Evolutionary conservation across 2,888 invertebrate species (phyloP).

Genomic region (Brenthis hecate): DNA sequence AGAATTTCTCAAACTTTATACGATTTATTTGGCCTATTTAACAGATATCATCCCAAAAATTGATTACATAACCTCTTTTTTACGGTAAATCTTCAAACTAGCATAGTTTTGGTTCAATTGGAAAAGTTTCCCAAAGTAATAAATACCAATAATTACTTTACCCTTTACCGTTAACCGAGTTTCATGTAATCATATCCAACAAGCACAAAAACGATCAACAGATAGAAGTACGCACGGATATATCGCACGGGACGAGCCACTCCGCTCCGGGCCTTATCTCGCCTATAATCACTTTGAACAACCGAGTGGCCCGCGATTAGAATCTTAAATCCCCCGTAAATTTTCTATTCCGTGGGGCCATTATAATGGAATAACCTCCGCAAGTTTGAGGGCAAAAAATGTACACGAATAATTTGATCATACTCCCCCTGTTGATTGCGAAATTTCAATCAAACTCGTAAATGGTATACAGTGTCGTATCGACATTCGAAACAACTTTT

Average conservation of each 20-base stretch:
- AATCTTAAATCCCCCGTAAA: conserved; percentile 80
- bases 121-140: background rate
- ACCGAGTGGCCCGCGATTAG: conserved; percentile 75
- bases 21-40: no score
- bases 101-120: background rate
- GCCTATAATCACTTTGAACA: conserved; percentile 79
- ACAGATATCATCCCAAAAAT: no score
- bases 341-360: conserved; percentile 72
- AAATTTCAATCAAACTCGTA: conserved; percentile 81
- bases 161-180: conserved; percentile 15
- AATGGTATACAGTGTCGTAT: conserved; percentile 78
- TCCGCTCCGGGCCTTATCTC: conserved; percentile 71
- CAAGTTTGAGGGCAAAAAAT: conserved; percentile 70
- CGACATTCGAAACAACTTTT: conserved; percentile 77
- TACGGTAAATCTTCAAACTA: no score
- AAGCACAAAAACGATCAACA: conserved; percentile 36
- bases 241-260: conserved; percentile 58
- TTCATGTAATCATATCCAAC: conserved; percentile 30
- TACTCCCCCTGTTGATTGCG: conserved; percentile 79
- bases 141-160: conserved; percentile 9
- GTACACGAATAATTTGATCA: conserved; percentile 80
- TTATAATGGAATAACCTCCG: conserved; percentile 73
- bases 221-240: conserved; percentile 36
- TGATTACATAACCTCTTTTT: no score
- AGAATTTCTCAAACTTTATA: no score